Conservation (phyloP, 2,888 invertebrate species). For the Diabrotica balteata region DNA sequence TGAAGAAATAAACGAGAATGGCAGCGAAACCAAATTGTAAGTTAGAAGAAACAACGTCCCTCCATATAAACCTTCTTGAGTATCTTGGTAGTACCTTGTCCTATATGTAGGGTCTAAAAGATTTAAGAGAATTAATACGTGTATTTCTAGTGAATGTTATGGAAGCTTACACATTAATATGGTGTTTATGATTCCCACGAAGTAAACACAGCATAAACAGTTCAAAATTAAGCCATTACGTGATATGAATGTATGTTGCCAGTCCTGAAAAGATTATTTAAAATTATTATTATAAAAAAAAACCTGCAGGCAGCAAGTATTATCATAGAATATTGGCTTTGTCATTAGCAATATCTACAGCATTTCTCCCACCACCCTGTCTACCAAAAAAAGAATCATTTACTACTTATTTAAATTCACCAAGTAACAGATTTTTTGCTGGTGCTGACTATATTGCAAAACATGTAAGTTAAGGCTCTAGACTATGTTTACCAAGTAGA, state of each 20-base stretch:
- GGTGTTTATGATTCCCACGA: conserved; percentile 73
- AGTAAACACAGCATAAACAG: conserved; percentile 71
- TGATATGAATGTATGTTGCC: conserved; percentile 74
- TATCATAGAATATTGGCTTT: too few species aligned
- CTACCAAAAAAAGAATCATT: too few species aligned
- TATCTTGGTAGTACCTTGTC: conserved; percentile 92
- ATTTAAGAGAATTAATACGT: background rate
- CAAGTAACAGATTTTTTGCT: too few species aligned
- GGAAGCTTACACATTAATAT: conserved; percentile 70
- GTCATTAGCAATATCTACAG: too few species aligned
- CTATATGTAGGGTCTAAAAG: conserved; percentile 79
- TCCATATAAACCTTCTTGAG: conserved; percentile 86
- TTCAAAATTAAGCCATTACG: conserved; percentile 76
- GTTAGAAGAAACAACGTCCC: conserved; percentile 84
- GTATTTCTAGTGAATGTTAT: background rate
- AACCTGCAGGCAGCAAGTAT: too few species aligned
- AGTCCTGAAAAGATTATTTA: conserved; percentile 60
- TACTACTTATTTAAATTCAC: too few species aligned
- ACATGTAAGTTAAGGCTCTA: too few species aligned
- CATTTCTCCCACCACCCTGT: too few species aligned
- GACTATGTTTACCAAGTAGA: too few species aligned
- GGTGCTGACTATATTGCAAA: too few species aligned
- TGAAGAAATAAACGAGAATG: conserved; percentile 80
- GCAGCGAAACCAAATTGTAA: conserved; percentile 81
- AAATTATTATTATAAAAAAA: too few species aligned